Evolutionary conservation across 2,113 vertebrate species (phyloP).

Genomic region (Chaetops frenatus): DNA sequence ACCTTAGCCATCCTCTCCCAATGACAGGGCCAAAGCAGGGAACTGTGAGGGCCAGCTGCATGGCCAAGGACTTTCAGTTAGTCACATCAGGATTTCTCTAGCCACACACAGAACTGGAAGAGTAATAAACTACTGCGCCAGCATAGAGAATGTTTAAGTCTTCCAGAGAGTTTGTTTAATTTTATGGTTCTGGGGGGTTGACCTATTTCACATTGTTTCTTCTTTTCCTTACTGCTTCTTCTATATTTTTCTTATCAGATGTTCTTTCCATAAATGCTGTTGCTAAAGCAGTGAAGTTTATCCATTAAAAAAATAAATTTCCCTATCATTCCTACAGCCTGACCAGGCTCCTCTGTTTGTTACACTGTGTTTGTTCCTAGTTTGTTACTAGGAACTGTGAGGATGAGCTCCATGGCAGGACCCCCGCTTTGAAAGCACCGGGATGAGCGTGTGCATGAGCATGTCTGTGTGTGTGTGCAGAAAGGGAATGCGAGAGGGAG

Average conservation of each 20-base stretch:
- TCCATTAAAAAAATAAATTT: not conserved
- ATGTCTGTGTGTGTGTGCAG: not conserved
- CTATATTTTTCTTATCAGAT: not conserved
- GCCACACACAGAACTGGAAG: not conserved
- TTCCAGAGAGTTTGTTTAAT: not conserved
- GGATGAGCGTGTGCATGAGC: not conserved
- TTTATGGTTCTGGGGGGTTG: not conserved
- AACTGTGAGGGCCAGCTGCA: not conserved
- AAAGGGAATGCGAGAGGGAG: not conserved
- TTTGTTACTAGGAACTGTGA: not conserved
- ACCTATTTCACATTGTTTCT: not conserved
- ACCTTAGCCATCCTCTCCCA: not conserved
- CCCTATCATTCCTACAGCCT: not conserved
- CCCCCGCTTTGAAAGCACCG: accelerated
- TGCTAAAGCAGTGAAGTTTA: not conserved
- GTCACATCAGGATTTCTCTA: not conserved
- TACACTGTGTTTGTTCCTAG: no score
- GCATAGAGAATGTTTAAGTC: not conserved
- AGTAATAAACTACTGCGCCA: not conserved
- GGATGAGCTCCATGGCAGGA: not conserved
- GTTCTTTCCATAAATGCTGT: not conserved
- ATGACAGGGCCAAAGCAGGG: not conserved
- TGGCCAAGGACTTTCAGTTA: not conserved
- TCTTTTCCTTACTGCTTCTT: not conserved
- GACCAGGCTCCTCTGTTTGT: not conserved